Conservation (phyloP, 2,888 invertebrate genomes). For the Heteromurus nitidus region DNA sequence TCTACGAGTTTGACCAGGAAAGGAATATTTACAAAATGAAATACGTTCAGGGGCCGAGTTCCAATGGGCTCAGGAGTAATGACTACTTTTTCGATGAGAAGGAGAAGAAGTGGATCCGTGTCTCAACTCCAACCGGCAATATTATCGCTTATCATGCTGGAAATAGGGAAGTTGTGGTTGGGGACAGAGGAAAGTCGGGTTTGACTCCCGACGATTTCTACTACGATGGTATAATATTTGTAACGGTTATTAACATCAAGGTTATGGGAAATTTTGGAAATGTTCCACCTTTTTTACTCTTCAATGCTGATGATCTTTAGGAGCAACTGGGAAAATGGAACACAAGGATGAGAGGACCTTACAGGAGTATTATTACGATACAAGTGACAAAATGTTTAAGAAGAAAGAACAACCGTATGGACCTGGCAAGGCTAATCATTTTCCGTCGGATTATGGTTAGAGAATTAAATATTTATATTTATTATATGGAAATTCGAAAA, state of each 20-base stretch:
- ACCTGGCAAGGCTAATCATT: slow-evolving; percentile 40
- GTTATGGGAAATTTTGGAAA: too few species aligned
- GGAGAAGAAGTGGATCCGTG: slow-evolving; percentile 38
- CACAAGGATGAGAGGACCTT: not conserved
- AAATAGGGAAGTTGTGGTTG: slow-evolving; percentile 6
- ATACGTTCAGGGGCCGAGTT: slow-evolving; percentile 22
- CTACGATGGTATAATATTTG: slow-evolving; percentile 37
- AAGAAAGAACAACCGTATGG: slow-evolving; percentile 53
- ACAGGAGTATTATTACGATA: slow-evolving; percentile 46
- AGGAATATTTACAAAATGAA: slow-evolving; percentile 37
- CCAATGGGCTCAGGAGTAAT: slow-evolving; percentile 32
- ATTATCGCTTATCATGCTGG: slow-evolving; percentile 6
- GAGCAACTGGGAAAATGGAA: slow-evolving; percentile 43
- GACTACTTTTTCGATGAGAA: slow-evolving; percentile 63
- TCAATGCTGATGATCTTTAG: too few species aligned
- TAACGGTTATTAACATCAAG: too few species aligned
- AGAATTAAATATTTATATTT: too few species aligned
- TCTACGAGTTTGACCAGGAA: slow-evolving; percentile 50
- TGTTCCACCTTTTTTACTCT: too few species aligned
- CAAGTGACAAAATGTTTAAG: slow-evolving; percentile 45
- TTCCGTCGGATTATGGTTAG: slow-evolving; percentile 40
- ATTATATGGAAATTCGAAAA: not conserved
- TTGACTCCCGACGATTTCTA: slow-evolving; percentile 53
- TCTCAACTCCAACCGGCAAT: not conserved
- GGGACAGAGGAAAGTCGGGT: slow-evolving; percentile 48